A percentile compares a stretch with the other conserved stretches of the same genome.
Conservation (phyloP, 2,888 invertebrate species). For the Cancer borealis region DNA sequence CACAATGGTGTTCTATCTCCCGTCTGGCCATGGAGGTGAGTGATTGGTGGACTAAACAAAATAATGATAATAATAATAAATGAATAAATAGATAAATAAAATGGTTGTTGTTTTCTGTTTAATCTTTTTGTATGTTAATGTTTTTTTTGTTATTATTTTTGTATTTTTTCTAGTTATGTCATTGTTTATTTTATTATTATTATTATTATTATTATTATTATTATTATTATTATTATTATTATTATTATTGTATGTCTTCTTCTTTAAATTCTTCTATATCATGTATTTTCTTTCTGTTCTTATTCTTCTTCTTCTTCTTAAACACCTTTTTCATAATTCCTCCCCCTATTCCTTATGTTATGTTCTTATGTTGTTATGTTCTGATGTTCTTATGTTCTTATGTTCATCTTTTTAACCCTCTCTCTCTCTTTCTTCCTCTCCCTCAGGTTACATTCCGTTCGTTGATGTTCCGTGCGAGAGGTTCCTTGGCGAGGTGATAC, state of each 20-base stretch:
- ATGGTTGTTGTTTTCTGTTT: background rate
- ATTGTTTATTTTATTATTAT: background rate
- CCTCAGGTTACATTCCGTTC: constrained; percentile 61
- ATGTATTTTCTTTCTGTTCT: background rate
- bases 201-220: background rate
- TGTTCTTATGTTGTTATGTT: too few species aligned
- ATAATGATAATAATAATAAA: too few species aligned
- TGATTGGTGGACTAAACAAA: background rate
- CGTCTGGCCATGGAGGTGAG: background rate
- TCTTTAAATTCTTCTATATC: background rate
- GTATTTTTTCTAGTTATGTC: background rate
- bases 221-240: background rate
- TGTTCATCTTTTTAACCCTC: background rate
- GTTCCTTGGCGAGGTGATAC: constrained; percentile 58
- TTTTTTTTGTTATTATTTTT: background rate
- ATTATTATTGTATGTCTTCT: too few species aligned
- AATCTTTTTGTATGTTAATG: background rate
- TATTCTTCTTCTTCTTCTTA: background rate
- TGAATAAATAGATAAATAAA: too few species aligned
- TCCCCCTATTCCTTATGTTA: background rate
- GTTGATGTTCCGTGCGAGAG: constrained; percentile 65
- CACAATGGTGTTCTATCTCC: background rate
- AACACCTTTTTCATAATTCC: background rate
- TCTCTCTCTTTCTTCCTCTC: background rate
- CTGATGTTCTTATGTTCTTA: too few species aligned